These are phyloP conservation scores for Empis stercorea DNA, from an alignment of 2,888 invertebrate genomes.

Conservation along the genomic window DNA sequence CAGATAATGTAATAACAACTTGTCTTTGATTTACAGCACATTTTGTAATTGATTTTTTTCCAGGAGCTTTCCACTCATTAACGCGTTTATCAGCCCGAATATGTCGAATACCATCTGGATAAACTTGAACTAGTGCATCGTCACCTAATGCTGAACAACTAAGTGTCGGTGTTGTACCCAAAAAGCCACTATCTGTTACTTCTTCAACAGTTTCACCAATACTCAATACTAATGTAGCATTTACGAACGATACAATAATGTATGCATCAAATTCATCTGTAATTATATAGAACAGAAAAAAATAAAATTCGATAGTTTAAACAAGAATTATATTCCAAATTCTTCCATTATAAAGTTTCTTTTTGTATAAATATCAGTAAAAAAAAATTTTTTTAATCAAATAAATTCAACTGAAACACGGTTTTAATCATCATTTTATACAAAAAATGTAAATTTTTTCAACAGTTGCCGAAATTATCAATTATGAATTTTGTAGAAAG, in stretches of 20 bases:
- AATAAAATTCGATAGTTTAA: background rate
- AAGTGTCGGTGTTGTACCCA: constrained; percentile 97
- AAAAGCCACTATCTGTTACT: constrained; percentile 98
- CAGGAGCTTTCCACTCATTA: constrained; percentile 98
- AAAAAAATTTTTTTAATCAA: constrained; percentile 38
- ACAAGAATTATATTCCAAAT: too few species aligned
- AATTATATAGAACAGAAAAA: constrained; percentile 32
- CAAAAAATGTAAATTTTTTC: constrained; percentile 7
- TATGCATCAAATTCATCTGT: constrained; percentile 97
- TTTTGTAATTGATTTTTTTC: constrained; percentile 91
- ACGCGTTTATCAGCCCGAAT: constrained; percentile 96
- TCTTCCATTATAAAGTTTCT: too few species aligned
- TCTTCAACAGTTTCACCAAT: constrained; percentile 99
- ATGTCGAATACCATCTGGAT: constrained; percentile 97
- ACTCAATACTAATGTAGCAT: constrained; percentile 93
- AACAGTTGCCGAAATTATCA: too few species aligned
- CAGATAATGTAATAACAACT: constrained; percentile 94
- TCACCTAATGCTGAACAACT: constrained; percentile 95
- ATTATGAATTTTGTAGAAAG: background rate
- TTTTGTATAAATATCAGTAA: constrained; percentile 23
- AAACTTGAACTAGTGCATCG: constrained; percentile 96
- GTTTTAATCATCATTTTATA: constrained; percentile 34
- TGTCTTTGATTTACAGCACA: constrained; percentile 98
- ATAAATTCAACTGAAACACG: constrained; percentile 49
- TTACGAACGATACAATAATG: constrained; percentile 98